Evolutionary conservation across 2,113 vertebrate species (phyloP).

Genomic region (Capreolus pygargus): DNA sequence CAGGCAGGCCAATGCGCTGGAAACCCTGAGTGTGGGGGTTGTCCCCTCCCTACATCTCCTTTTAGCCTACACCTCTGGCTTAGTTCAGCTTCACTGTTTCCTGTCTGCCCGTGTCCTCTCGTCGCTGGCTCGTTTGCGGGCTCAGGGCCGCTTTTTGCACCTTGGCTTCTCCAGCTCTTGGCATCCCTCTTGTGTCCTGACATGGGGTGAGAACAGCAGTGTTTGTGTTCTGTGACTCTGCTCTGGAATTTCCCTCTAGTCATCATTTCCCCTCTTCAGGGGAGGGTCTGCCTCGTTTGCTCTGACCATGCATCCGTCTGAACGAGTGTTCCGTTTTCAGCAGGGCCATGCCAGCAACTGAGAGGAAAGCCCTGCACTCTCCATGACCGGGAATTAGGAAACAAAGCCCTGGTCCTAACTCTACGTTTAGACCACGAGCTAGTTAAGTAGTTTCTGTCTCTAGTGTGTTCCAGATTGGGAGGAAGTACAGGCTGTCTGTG

Average conservation of each 20-base stretch:
- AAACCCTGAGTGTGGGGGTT: background rate
- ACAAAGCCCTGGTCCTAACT: background rate
- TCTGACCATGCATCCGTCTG: background rate
- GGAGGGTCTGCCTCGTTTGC: background rate
- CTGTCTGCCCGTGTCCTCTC: background rate
- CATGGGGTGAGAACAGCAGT: background rate
- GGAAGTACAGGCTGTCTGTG: background rate
- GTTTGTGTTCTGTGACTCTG: background rate
- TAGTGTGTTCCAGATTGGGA: background rate
- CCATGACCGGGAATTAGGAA: background rate
- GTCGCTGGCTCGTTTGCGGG: background rate
- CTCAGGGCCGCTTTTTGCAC: background rate
- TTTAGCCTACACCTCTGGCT: background rate
- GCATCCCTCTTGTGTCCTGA: background rate
- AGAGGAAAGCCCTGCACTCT: background rate
- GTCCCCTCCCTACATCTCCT: background rate
- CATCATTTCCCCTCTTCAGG: background rate
- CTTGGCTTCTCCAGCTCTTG: background rate
- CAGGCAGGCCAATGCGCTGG: background rate
- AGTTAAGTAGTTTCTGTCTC: background rate
- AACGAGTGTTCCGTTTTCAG: constrained; percentile 31
- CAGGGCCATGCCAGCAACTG: background rate
- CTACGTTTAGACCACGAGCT: background rate
- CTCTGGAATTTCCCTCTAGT: background rate
- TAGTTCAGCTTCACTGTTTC: background rate